These are phyloP conservation scores for Philopotamus ludificatus DNA, from an alignment of 1,140 invertebrate genomes.

Conservation along the genomic window DNA sequence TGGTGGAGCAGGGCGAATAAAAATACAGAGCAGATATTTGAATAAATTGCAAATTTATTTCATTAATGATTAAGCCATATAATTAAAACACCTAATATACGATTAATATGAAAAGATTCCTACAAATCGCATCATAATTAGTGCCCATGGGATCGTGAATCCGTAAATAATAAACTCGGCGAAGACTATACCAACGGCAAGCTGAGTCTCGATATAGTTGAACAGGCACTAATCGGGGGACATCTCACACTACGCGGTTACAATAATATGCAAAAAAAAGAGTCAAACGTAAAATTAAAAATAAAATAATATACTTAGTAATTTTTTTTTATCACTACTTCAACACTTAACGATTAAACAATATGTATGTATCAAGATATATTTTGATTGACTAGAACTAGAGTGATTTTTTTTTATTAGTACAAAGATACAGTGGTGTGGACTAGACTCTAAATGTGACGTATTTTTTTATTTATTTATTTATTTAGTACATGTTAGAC, in stretches of 20 bases:
- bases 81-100: constrained; percentile 17
- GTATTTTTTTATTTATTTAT: neutral
- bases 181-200: constrained; percentile 13
- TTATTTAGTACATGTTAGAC: neutral
- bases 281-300: constrained; percentile 22
- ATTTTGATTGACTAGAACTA: constrained; percentile 18
- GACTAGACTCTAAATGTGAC: neutral
- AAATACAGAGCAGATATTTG: too few species aligned
- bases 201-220: neutral
- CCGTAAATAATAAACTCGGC: constrained; percentile 17
- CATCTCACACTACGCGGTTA: neutral
- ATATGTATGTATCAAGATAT: constrained; percentile 4
- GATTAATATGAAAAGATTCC: constrained; percentile 22
- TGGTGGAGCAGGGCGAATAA: too few species aligned
- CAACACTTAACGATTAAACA: constrained; percentile 23
- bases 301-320: constrained; percentile 23
- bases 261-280: constrained; percentile 13
- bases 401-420: constrained; percentile 5
- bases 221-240: constrained; percentile 19
- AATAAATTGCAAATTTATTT: constrained; percentile 21
- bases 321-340: constrained; percentile 22
- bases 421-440: neutral
- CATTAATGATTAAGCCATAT: constrained; percentile 15
- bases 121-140: constrained; percentile 6
- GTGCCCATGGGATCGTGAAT: constrained; percentile 12